Evolutionary conservation across 2,797 vertebrate genomes (phyloP), one percentile per base, ranked within the genome.

Genomic region (Fistularia tabacaria): DNA sequence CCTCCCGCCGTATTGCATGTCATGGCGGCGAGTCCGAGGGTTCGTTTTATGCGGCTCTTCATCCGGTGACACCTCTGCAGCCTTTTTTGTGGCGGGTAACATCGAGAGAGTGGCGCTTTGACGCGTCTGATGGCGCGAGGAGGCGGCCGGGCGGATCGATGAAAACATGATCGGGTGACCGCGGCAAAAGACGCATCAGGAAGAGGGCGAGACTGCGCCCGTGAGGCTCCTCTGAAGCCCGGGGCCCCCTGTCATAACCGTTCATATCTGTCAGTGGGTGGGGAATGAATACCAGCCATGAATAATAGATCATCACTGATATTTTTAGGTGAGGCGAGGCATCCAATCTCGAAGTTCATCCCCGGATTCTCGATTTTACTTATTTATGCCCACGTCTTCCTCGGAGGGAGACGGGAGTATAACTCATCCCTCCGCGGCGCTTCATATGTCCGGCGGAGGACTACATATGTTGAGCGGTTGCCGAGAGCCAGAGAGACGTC

Each of bases 231-330:
- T 84, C 66, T 73, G 48, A 76, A 75, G 72, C 69, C 66, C 57
- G 56, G 58, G 75, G 68, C 64, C 56, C 69, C 69, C 71, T 79
- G 78, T 86, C 85, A 89, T 80, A 86, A 86, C 73, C 38, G 72
- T 77, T 84, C 78, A 85, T 85, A 83, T 88, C 81, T 86, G 83
- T 86, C 81, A 79, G 84, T 74, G 74, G 81, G 81, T 60, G 79
- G 83, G 80, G 78, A 87, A 88, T 75, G 74, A 90, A 89, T 84
- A 82, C 80, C 74, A 49, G 59, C 67, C 84, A 89, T 91, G 84
- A 91, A 92, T 91, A 90, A 91, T 91, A 88, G 79, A 91, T 91
- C 62, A 81, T 59, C 67, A 66, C 67, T 85, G 88, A 87, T 90
- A 91, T 90, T 90, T 92, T 91, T 90, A 90, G 89, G 87, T 85